Conservation (phyloP, 2,797 vertebrate species). For the Micropoecilia bifurca region DNA sequence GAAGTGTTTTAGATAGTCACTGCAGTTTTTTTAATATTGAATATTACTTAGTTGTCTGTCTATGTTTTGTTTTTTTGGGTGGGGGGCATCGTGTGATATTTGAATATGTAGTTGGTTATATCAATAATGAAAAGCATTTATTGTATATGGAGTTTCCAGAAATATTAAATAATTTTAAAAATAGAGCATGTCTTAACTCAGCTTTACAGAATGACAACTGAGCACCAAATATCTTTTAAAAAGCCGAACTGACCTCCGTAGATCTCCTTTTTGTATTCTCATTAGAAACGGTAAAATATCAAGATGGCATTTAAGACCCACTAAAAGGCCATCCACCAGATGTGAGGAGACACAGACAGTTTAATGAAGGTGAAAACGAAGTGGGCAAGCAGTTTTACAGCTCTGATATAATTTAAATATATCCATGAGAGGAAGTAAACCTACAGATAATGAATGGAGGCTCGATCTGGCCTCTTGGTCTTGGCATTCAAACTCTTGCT, state of each 20-base stretch:
- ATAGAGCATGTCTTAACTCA: neutral
- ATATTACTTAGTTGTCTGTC: neutral
- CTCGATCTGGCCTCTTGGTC: neutral
- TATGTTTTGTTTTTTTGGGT: neutral
- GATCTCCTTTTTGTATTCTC: neutral
- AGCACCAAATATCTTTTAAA: constrained; percentile 3
- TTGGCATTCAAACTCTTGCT: neutral
- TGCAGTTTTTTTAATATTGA: too few relatives aligned
- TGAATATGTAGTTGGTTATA: neutral
- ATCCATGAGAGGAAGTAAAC: neutral
- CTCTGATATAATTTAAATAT: neutral
- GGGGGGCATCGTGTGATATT: neutral
- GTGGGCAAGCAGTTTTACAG: neutral
- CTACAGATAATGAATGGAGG: neutral
- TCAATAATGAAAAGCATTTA: neutral
- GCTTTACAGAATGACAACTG: neutral
- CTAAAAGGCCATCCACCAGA: neutral
- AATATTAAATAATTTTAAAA: neutral
- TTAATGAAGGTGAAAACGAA: constrained; percentile 10
- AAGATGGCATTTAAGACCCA: constrained; percentile 14
- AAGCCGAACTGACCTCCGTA: neutral
- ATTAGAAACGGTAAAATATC: neutral
- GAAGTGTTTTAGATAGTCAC: too few relatives aligned
- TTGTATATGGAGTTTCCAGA: neutral
- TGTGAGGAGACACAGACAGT: neutral